Base-by-base conservation (phyloP, 2,888 invertebrate genomes). In the Limnephilus rhombicus region DNA sequence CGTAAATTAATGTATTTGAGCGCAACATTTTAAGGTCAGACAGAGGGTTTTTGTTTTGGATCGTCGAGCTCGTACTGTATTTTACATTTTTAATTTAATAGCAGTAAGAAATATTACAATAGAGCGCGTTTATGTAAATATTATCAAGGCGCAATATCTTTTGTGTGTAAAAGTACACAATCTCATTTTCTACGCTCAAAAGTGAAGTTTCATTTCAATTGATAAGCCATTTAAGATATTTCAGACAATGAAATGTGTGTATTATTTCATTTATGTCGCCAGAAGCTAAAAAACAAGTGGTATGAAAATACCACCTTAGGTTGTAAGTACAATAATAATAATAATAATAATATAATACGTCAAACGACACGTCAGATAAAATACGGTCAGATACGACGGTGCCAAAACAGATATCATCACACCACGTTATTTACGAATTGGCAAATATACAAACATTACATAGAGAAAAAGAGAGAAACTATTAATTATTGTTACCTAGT, bases 401-500 rank as follows among this genome's bases (percentile, higher is more conserved):
- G 49, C 49, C 49, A 49, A 49, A 83, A 68, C 68, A 68, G 68
- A 83, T 83, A 37, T 83, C 18, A 15, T 83, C 34, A 34, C 37
- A 37, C 18, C 15, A 34, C 24, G 37, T 31, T 37, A 34, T 37
- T 18, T 83, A 83, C 83, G 24, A 83, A 83, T 37, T 83, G 83
- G 83, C 83, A 83, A 83, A 83, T 37, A 83, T 83, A 83, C 83
- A 83, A 37, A 83, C 37, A 68, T 18, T 68, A 68, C 68, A 68
- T 68, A 68, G 68, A 83, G 83, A 83, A 41, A 83, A 83, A 83
- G 83, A 41, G 83, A 3, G 37, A 37, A 37, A 83, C 83, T 37
- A 37, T 24, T 37, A 18, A 83, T 83, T 31, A 83, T 41, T 37
- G 83, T 83, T 83, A 83, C 34, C 68, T 83, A 83, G 83, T 83